Percentiles rank a stretch among this genome's conserved stretches.
phyloP scores from a whole-genome alignment of 2,888 invertebrate species.

The Calliphora vomitoria region DNA sequence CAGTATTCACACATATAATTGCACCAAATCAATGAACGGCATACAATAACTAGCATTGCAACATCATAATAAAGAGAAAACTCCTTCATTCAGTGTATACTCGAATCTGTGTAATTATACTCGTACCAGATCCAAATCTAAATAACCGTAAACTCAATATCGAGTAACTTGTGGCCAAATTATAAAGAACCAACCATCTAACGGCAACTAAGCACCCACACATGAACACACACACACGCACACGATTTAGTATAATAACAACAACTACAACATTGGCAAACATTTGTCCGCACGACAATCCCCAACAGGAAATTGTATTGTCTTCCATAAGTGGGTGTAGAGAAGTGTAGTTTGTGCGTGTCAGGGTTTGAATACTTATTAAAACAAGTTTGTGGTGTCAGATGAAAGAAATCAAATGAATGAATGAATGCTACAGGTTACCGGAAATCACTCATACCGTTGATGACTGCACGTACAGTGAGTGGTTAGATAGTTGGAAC shows the following conservation, averaged over 20 bases:
- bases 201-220: not conserved
- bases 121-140: not conserved
- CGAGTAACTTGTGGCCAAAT: not conserved
- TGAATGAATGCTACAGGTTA: conserved; percentile 34
- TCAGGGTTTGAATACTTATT: not conserved
- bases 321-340: not conserved
- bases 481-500: not conserved
- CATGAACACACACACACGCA: not conserved
- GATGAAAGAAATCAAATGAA: conserved; percentile 22
- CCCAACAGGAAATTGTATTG: conserved; percentile 21
- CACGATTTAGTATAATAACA: not conserved
- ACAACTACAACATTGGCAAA: conserved; percentile 4
- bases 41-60: not conserved
- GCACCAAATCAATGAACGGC: not conserved
- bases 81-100: not conserved
- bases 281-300: conserved; percentile 3
- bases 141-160: conserved; percentile 1
- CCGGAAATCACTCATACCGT: conserved; percentile 24
- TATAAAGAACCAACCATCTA: not conserved
- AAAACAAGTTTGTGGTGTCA: not conserved
- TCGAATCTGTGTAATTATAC: conserved; percentile 4
- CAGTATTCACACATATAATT: not conserved
- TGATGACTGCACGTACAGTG: not conserved
- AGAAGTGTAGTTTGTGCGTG: not conserved
- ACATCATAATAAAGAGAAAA: not conserved